A percentile compares a stretch with the other conserved stretches of the same genome.
phyloP scores from a whole-genome alignment of 2,888 invertebrate genomes.

The Drosophila formosana region DNA sequence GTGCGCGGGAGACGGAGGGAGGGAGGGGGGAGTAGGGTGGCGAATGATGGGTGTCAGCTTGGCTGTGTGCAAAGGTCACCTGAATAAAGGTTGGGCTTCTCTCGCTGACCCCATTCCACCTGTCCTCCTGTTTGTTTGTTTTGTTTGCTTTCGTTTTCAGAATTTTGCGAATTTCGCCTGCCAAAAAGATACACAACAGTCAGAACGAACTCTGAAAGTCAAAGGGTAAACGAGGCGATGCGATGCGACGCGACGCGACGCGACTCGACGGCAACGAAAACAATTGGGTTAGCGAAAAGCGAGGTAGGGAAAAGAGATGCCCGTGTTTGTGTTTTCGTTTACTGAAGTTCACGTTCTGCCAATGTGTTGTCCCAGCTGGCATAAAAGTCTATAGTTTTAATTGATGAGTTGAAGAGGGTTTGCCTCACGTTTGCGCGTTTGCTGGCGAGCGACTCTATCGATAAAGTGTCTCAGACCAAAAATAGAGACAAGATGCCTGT shows the following conservation, averaged over 20 bases:
- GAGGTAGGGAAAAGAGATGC: conserved; percentile 6
- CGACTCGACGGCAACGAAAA: conserved; percentile 48
- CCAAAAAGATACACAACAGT: conserved; percentile 63
- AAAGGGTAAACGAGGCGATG: conserved; percentile 69
- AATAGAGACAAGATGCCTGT: background rate
- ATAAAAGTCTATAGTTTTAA: conserved; percentile 58
- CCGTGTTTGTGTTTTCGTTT: conserved; percentile 39
- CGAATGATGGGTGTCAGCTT: conserved; percentile 32
- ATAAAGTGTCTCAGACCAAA: conserved; percentile 31
- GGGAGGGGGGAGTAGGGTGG: background rate
- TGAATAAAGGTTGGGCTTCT: conserved; percentile 60
- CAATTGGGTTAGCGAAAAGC: conserved; percentile 48
- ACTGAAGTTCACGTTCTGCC: conserved; percentile 38
- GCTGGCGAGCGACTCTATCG: conserved; percentile 47
- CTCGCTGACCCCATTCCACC: conserved; percentile 11
- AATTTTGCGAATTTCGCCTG: conserved; percentile 64
- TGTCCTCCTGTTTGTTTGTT: conserved; percentile 54
- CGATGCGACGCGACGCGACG: background rate
- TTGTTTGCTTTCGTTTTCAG: conserved; percentile 72
- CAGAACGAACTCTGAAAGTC: conserved; percentile 68
- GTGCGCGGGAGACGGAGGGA: too few relatives aligned
- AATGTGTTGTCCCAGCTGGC: conserved; percentile 47
- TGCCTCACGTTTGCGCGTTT: background rate
- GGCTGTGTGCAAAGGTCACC: conserved; percentile 60
- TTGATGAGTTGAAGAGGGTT: conserved; percentile 77